A percentile compares a stretch with the other conserved stretches of the same genome.
Evolutionary conservation across 2,888 invertebrate species (phyloP).

Genomic region (Erannis defoliaria): DNA sequence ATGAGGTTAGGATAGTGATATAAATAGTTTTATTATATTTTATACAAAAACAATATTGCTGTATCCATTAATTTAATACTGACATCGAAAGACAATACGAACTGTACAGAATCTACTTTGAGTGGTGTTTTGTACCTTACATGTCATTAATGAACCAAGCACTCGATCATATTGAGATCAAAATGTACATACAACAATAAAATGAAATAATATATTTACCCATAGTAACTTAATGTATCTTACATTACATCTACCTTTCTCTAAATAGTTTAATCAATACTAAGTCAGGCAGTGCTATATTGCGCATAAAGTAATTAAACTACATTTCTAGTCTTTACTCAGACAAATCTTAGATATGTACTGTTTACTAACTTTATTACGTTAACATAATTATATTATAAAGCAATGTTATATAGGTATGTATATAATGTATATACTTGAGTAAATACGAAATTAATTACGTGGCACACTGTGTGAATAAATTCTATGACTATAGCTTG

Average conservation of each 20-base stretch:
- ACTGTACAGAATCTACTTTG: conserved; percentile 83
- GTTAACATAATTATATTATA: conserved; percentile 9
- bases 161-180: conserved; percentile 85
- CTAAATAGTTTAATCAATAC: conserved; percentile 62
- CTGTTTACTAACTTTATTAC: conserved; percentile 24
- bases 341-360: conserved; percentile 57
- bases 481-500: conserved; percentile 17
- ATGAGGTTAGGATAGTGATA: not conserved
- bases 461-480: conserved; percentile 28
- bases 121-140: conserved; percentile 87
- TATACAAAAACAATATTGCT: conserved; percentile 29
- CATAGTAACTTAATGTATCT: conserved; percentile 17
- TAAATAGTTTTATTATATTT: conserved; percentile 17
- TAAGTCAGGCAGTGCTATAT: conserved; percentile 81
- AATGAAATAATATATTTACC: conserved; percentile 53
- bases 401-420: not conserved
- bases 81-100: conserved; percentile 75
- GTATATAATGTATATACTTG: conserved; percentile 18
- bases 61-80: conserved; percentile 54
- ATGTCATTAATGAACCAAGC: conserved; percentile 75
- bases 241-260: conserved; percentile 29
- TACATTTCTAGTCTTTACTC: conserved; percentile 61
- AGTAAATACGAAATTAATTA: conserved; percentile 23
- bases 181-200: conserved; percentile 79
- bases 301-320: conserved; percentile 70